Conservation (phyloP, 2,888 invertebrate species). For the Nomada ruficornis region DNA sequence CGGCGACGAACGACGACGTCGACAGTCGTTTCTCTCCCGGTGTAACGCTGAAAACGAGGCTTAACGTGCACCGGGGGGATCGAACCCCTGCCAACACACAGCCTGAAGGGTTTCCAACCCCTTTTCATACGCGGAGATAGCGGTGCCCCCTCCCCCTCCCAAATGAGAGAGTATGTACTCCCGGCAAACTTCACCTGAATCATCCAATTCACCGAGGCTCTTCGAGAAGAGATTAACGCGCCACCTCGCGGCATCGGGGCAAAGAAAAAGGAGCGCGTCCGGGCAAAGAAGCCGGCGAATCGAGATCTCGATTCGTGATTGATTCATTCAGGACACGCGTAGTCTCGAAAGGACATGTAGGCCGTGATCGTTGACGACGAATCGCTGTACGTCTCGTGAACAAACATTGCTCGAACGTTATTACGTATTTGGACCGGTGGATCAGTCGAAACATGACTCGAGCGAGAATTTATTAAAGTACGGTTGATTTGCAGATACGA, state of each 20-base stretch:
- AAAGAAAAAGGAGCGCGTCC: conserved; percentile 63
- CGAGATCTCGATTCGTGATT: conserved; percentile 64
- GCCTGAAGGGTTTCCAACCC: conserved; percentile 75
- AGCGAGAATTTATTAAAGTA: too few relatives aligned
- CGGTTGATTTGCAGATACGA: too few relatives aligned
- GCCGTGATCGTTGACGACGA: not conserved
- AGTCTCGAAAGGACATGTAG: conserved; percentile 10
- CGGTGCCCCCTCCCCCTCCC: conserved; percentile 44
- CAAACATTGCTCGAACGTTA: not conserved
- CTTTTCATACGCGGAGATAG: conserved; percentile 70
- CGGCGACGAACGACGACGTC: not conserved
- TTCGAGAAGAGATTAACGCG: conserved; percentile 69
- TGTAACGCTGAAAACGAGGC: conserved; percentile 66
- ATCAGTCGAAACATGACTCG: too few relatives aligned
- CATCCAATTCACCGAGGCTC: conserved; percentile 72
- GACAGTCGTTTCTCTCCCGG: conserved; percentile 6
- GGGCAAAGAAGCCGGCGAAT: conserved; percentile 54
- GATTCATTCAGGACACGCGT: conserved; percentile 54
- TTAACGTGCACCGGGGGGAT: conserved; percentile 68
- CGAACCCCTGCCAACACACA: conserved; percentile 67
- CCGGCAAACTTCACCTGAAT: conserved; percentile 72
- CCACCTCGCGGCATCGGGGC: conserved; percentile 57
- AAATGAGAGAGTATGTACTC: conserved; percentile 54
- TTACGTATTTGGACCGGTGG: too few relatives aligned
- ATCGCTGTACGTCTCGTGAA: not conserved